Evolutionary conservation across 2,888 invertebrate genomes (phyloP), one percentile per base, ranked within the genome.

Genomic region (Stenchaetothrips biformis): DNA sequence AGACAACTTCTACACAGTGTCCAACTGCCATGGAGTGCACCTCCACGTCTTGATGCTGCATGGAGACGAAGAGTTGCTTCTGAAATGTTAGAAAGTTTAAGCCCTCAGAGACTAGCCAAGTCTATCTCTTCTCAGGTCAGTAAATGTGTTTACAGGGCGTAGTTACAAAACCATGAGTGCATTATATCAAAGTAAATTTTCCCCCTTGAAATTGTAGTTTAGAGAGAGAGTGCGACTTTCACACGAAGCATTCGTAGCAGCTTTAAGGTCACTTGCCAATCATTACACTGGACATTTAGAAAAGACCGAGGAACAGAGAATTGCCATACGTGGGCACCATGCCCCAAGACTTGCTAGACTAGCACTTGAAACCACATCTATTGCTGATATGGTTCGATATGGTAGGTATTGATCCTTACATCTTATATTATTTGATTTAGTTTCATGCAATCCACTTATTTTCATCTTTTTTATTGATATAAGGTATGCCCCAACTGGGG

Each of bases 261-360:
- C 95, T 16, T 89, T 96, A 81, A 88, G 91, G 48, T 90, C 92
- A 67, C 87, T 96, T 18, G 93, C 93, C 85, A 87, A 90, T 59
- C 92, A 93, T 83, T 89, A 95, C 81, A 91, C 91, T 0, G 92
- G 91, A 8, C 89, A 93, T 79, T 86, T 96, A 81, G 94, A 94
- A 84, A 92, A 92, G 84, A 94, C 95, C 0, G 95, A 95, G 84
- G 95, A 95, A 83, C 91, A 93, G 84, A 91, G 95, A 83, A 88
- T 93, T 80, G 90, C 92, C 37, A 92, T 95, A 67, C 88, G 94
- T 81, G 95, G 94, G 86, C 90, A 90, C 86, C 88, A 94, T 85
- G 95, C 95, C 0, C 96, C 96, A 0, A 89, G 91, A 80, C 91
- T 96, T 81, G 95, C 96, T 0, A 90, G 94, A 74, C 88, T 95